phyloP scores from a whole-genome alignment of 2,797 vertebrate species.

The Sorex maritimensis region DNA sequence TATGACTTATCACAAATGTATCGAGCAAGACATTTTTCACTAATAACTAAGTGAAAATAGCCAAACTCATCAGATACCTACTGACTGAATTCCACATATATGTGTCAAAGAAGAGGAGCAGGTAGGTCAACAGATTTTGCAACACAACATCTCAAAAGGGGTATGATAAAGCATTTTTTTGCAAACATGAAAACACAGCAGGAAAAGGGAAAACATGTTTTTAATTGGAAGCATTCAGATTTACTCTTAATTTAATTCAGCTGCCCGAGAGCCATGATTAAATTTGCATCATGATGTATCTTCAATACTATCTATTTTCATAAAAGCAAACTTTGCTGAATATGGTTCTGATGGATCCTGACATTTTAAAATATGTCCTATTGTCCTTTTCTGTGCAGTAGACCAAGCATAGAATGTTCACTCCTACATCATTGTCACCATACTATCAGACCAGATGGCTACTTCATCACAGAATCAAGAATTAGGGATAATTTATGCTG shows the following conservation, averaged over 20 bases:
- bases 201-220: constrained; percentile 87
- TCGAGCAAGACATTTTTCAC: constrained; percentile 60
- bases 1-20: constrained; percentile 51
- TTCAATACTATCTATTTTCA: constrained; percentile 93
- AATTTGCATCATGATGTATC: constrained; percentile 92
- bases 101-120: background rate
- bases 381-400: constrained; percentile 92
- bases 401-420: constrained; percentile 91
- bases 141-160: constrained; percentile 73
- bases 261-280: constrained; percentile 89
- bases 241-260: constrained; percentile 91
- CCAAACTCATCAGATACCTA: background rate
- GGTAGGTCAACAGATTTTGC: constrained; percentile 9
- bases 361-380: constrained; percentile 95
- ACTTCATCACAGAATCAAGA: constrained; percentile 92
- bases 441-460: constrained; percentile 94
- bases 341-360: constrained; percentile 92
- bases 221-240: constrained; percentile 92
- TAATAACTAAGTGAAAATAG: constrained; percentile 62
- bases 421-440: constrained; percentile 92
- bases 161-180: constrained; percentile 83
- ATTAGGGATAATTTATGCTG: constrained; percentile 93
- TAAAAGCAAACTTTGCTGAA: constrained; percentile 92
- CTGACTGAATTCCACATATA: constrained; percentile 24
- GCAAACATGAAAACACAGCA: constrained; percentile 78